These are phyloP conservation scores for Bacillus rossius DNA, from an alignment of 1,140 invertebrate species.

Conservation along the genomic window DNA sequence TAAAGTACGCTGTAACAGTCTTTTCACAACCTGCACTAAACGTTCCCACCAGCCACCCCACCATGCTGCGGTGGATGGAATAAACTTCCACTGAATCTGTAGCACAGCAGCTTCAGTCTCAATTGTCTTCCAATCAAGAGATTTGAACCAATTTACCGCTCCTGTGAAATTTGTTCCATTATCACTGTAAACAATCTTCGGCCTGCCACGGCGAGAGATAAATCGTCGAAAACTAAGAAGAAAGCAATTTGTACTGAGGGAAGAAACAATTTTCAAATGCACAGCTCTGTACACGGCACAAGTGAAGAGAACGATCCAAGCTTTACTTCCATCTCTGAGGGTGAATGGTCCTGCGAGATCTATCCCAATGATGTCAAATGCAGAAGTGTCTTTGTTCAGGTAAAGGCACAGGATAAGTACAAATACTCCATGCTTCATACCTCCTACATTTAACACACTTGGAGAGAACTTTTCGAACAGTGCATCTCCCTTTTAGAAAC, in stretches of 20 bases:
- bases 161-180: constrained; percentile 39
- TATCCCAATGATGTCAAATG: constrained; percentile 24
- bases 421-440: constrained; percentile 23
- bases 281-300: constrained; percentile 35
- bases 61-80: constrained; percentile 38
- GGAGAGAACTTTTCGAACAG: constrained; percentile 24
- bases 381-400: constrained; percentile 21
- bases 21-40: constrained; percentile 30
- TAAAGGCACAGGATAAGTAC: constrained; percentile 21
- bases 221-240: constrained; percentile 32
- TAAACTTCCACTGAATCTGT: constrained; percentile 39
- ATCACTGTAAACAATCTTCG: constrained; percentile 37
- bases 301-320: constrained; percentile 36
- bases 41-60: constrained; percentile 40
- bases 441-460: constrained; percentile 30
- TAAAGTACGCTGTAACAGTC: constrained; percentile 17
- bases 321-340: constrained; percentile 25
- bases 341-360: constrained; percentile 33
- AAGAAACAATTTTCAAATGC: constrained; percentile 34
- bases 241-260: constrained; percentile 29
- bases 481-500: constrained; percentile 25
- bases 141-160: constrained; percentile 25
- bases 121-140: constrained; percentile 30
- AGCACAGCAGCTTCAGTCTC: constrained; percentile 15
- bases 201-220: constrained; percentile 32